A percentile compares a stretch with the other conserved stretches of the same genome.
Evolutionary conservation across 2,888 invertebrate genomes (phyloP).

Genomic region (Molanna angustata): DNA sequence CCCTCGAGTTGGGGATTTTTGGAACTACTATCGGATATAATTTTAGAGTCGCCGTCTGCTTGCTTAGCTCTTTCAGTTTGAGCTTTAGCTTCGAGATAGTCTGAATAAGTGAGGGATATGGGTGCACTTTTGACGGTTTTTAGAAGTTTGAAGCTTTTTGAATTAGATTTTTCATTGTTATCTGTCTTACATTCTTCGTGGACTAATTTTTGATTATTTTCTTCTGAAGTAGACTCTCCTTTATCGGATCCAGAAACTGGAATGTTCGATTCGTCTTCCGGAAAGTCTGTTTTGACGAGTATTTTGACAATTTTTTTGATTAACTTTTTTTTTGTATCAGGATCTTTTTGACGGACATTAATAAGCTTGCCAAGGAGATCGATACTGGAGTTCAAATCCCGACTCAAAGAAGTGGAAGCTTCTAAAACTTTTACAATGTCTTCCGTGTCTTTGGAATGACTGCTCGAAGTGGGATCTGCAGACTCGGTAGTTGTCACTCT

Average conservation of each 20-base stretch:
- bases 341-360: slow-evolving; percentile 58
- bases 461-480: too few species aligned
- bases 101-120: slow-evolving; percentile 12
- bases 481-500: too few species aligned
- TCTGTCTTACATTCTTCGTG: too few species aligned
- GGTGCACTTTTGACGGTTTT: slow-evolving; percentile 16
- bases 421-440: slow-evolving; percentile 36
- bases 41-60: too few species aligned
- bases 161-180: too few species aligned
- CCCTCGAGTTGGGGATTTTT: too few species aligned
- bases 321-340: slow-evolving; percentile 59
- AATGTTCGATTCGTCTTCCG: slow-evolving; percentile 52
- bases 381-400: slow-evolving; percentile 62
- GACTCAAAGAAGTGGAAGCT: slow-evolving; percentile 48
- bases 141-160: too few species aligned
- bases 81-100: slow-evolving; percentile 15
- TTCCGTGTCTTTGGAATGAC: neutral
- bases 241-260: neutral
- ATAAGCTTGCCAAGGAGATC: slow-evolving; percentile 58
- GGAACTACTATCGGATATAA: too few species aligned
- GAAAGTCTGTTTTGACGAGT: slow-evolving; percentile 58
- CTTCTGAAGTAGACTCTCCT: too few species aligned
- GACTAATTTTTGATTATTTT: too few species aligned
- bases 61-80: too few species aligned
- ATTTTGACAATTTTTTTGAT: slow-evolving; percentile 63